Evolutionary conservation across 1,140 invertebrate genomes (phyloP).

Genomic region (Pogonomyrmex barbatus): DNA sequence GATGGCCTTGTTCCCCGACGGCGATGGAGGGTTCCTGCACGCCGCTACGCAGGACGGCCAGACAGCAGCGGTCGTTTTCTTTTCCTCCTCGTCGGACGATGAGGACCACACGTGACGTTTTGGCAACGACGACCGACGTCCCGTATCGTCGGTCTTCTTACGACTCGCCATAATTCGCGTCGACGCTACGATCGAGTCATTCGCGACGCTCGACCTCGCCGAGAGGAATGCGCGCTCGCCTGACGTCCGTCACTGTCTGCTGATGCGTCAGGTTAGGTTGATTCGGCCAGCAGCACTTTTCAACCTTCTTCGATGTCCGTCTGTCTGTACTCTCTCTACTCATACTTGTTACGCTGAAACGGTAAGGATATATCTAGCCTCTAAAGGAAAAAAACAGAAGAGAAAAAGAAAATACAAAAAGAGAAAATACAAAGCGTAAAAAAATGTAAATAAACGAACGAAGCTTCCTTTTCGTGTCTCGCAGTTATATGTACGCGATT

Average conservation of each 20-base stretch:
- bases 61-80: not conserved
- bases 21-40: not conserved
- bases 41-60: not conserved
- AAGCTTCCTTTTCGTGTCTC: not conserved
- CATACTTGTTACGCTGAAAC: not conserved
- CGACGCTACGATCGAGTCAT: conserved; percentile 67
- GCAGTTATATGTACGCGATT: not conserved
- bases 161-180: conserved; percentile 68
- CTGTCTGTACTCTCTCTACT: not conserved
- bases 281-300: not conserved
- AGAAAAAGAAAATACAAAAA: too few species aligned
- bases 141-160: conserved; percentile 59
- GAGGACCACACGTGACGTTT: conserved; percentile 33
- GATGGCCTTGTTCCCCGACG: not conserved
- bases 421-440: not conserved
- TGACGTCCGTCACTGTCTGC: conserved; percentile 69
- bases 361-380: not conserved
- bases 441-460: not conserved
- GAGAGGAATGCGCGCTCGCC: conserved; percentile 29
- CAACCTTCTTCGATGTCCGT: not conserved
- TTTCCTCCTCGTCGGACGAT: conserved; percentile 24
- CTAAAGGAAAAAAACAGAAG: not conserved
- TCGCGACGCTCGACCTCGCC: conserved; percentile 33
- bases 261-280: conserved; percentile 43
- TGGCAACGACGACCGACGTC: conserved; percentile 37